phyloP scores from a whole-genome alignment of 2,888 invertebrate species.

The Thymelicus acteon region DNA sequence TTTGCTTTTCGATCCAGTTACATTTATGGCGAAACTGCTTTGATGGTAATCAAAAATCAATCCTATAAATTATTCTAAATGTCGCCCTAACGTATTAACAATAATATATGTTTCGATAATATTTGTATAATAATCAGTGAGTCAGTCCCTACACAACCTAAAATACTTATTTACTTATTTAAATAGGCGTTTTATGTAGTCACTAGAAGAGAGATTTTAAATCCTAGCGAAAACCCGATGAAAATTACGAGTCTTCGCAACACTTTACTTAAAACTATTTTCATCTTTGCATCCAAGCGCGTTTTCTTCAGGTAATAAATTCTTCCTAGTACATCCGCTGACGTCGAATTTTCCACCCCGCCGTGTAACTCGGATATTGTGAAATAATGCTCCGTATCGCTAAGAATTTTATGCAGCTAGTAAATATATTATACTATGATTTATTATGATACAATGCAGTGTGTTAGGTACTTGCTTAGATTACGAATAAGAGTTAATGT shows the following conservation, averaged over 20 bases:
- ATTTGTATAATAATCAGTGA: no score
- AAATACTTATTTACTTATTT: no score
- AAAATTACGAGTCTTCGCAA: constrained; percentile 14
- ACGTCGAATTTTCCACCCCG: constrained; percentile 34
- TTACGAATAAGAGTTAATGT: no score
- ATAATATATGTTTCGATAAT: no score
- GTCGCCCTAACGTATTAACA: no score
- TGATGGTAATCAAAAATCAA: no score
- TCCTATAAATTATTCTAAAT: no score
- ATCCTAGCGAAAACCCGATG: constrained; percentile 6
- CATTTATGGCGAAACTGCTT: no score
- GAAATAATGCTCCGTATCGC: constrained; percentile 25
- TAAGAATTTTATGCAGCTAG: constrained; percentile 30
- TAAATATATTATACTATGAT: constrained; percentile 25
- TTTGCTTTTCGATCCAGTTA: no score
- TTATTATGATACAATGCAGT: constrained; percentile 9
- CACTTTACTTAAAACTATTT: constrained; percentile 32
- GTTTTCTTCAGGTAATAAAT: constrained; percentile 33
- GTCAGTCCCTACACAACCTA: no score
- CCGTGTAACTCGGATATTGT: constrained; percentile 25
- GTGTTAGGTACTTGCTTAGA: no score
- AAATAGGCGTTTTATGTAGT: neutral
- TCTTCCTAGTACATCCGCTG: constrained; percentile 18
- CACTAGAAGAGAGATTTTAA: neutral
- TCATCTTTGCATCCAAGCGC: constrained; percentile 22